Evolutionary conservation across 2,797 vertebrate genomes (phyloP), one percentile per base, ranked within the genome.

Genomic region (Podarcis siculus): DNA sequence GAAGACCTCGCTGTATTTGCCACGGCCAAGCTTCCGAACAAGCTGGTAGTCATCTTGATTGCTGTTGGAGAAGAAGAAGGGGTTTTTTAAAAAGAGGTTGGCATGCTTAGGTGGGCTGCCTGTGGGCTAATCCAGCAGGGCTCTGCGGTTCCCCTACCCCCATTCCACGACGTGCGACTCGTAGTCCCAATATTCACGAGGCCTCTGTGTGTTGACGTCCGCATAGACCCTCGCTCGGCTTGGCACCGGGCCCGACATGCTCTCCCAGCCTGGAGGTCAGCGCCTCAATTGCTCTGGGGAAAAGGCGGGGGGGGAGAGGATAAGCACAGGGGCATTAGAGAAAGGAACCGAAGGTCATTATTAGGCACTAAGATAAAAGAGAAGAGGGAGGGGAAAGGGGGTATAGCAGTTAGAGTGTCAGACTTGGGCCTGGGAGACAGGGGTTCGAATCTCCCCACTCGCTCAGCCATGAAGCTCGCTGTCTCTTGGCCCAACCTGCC

Each of bases 131-230:
- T 49, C 49, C 49, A 13, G 49, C 49, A 49, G 49, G 39, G 19
- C 2, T 8, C n/a, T 23, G 9, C 45, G 1, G 2, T 1, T 23
- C 25, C 6, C 95, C 88, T 92, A 98, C 98, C 98, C 98, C 98
- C 98, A 98, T 93, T 98, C 98, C 91, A 98, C 98, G 86, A 98
- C 98, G 91, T 98, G 98, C 78, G 98, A 98, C 94, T 98, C 98
- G 55, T 98, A 98, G 94, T 98, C 98, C 98, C 98, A 98, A 90
- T 98, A 98, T 94, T 98, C 98, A 93, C 98, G 97, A 89, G 98
- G 98, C 92, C 98, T 96, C 94, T 98, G 98, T 93, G 98, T 98
- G 97, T 98, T 98, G 94, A 98, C 98, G 90, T 98, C 98, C 42
- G 98, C 97, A 96, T 98, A 98, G 96, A 98, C 98, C 96, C 98